Percentiles rank a stretch among this genome's conserved stretches.
These are phyloP conservation scores for Xerus inauris DNA, from an alignment of 2,113 vertebrate species.

Conservation along the genomic window DNA sequence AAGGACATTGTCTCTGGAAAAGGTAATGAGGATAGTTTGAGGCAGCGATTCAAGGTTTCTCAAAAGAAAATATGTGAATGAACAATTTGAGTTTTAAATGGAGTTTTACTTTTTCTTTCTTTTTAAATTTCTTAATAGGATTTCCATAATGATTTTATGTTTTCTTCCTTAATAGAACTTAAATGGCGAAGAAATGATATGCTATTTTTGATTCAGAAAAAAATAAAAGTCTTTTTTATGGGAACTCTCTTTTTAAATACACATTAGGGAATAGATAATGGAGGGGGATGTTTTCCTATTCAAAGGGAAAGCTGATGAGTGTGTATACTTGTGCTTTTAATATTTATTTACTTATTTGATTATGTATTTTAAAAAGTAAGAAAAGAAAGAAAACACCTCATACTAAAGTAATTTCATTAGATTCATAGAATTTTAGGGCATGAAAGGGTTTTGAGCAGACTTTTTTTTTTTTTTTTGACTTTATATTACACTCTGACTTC, in stretches of 20 bases:
- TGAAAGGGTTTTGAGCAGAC: not conserved
- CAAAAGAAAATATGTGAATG: slow-evolving; percentile 65
- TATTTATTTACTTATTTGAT: slow-evolving; percentile 33
- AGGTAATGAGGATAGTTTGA: not conserved
- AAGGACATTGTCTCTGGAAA: not conserved
- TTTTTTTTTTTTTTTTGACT: too few species aligned
- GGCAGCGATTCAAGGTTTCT: not conserved
- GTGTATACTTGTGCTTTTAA: slow-evolving; percentile 21
- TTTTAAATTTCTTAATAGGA: slow-evolving; percentile 60
- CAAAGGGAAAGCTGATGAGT: not conserved
- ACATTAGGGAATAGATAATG: slow-evolving; percentile 64
- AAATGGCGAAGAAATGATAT: slow-evolving; percentile 66
- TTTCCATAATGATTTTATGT: slow-evolving; percentile 66
- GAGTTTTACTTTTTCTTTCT: slow-evolving; percentile 61
- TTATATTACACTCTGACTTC: not conserved
- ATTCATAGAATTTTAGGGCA: not conserved
- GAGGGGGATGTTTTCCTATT: not conserved
- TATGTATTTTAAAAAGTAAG: slow-evolving; percentile 33
- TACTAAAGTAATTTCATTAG: not conserved
- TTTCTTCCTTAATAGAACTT: slow-evolving; percentile 66
- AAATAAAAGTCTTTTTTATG: slow-evolving; percentile 57
- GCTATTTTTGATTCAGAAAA: slow-evolving; percentile 72
- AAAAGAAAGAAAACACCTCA: not conserved
- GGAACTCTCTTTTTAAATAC: slow-evolving; percentile 58
- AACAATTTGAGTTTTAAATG: slow-evolving; percentile 65